Evolutionary conservation across 35 echinoderm and acorn worm genomes (phyloP).

Genomic region (Acanthaster planci): DNA sequence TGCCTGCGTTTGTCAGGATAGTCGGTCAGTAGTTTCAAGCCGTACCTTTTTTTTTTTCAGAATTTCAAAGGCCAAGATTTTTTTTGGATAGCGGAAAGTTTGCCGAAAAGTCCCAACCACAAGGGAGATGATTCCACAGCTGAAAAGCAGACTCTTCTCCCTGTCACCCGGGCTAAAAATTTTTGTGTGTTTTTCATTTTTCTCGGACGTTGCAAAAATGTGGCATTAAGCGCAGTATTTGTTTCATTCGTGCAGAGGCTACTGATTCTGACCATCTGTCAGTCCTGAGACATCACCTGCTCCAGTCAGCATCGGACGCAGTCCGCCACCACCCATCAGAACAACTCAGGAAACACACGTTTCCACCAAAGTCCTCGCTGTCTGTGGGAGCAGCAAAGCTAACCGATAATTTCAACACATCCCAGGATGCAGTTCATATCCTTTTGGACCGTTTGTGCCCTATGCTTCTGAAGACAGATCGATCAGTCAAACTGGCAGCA

Average conservation of each 20-base stretch:
- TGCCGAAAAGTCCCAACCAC: too few relatives aligned
- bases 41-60: too few relatives aligned
- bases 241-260: background rate
- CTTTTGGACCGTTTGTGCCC: conserved; percentile 62
- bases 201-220: too few relatives aligned
- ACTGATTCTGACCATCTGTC: background rate
- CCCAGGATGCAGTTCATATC: conserved; percentile 62
- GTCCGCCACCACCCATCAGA: conserved; percentile 36
- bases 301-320: conserved; percentile 59
- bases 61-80: too few relatives aligned
- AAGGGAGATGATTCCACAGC: too few relatives aligned
- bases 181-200: too few relatives aligned
- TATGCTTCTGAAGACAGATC: conserved; percentile 29
- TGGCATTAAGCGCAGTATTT: too few relatives aligned
- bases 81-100: too few relatives aligned
- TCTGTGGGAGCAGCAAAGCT: background rate
- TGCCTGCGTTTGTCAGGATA: conserved; percentile 54
- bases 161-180: too few relatives aligned
- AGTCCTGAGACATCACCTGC: conserved; percentile 9
- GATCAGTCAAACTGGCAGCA: conserved; percentile 57
- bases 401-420: conserved; percentile 28
- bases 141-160: too few relatives aligned
- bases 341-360: conserved; percentile 55
- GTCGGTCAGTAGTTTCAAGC: conserved; percentile 51
- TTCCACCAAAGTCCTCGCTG: conserved; percentile 21